These are phyloP conservation scores for Gymnodraco acuticeps DNA, from an alignment of 2,797 vertebrate species.

Conservation along the genomic window DNA sequence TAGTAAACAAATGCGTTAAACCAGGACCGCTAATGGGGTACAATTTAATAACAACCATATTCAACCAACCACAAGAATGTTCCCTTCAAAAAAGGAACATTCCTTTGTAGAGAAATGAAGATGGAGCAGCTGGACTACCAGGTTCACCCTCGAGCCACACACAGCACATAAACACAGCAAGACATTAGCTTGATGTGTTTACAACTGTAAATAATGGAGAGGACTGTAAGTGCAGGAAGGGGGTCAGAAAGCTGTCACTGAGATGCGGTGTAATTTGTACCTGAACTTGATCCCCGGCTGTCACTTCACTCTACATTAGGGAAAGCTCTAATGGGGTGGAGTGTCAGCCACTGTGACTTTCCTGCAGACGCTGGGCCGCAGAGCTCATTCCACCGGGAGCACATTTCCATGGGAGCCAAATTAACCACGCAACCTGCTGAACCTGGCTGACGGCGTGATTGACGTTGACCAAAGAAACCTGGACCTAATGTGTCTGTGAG, in stretches of 20 bases:
- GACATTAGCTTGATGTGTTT: constrained; percentile 38
- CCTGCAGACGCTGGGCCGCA: constrained; percentile 38
- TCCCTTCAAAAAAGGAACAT: background rate
- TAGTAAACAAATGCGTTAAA: background rate
- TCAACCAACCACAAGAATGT: background rate
- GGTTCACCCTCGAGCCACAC: constrained; percentile 5
- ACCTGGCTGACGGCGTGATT: constrained; percentile 40
- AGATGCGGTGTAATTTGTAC: constrained; percentile 53
- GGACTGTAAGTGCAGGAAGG: constrained; percentile 44
- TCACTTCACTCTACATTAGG: constrained; percentile 59
- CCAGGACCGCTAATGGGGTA: background rate
- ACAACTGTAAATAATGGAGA: constrained; percentile 65
- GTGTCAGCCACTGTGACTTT: constrained; percentile 53
- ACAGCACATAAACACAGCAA: constrained; percentile 7
- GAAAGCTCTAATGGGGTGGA: constrained; percentile 45
- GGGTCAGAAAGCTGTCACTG: constrained; percentile 59
- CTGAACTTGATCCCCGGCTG: constrained; percentile 64
- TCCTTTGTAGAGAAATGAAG: constrained; percentile 8
- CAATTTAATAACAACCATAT: too few relatives aligned
- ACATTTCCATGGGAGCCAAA: constrained; percentile 60
- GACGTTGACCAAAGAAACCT: constrained; percentile 34
- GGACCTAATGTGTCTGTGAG: constrained; percentile 23
- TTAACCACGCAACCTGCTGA: constrained; percentile 46
- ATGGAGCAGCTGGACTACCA: background rate
- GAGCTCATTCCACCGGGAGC: constrained; percentile 43